phyloP scores from a whole-genome alignment of 2,113 vertebrate species.

The Blennius ocellaris region DNA sequence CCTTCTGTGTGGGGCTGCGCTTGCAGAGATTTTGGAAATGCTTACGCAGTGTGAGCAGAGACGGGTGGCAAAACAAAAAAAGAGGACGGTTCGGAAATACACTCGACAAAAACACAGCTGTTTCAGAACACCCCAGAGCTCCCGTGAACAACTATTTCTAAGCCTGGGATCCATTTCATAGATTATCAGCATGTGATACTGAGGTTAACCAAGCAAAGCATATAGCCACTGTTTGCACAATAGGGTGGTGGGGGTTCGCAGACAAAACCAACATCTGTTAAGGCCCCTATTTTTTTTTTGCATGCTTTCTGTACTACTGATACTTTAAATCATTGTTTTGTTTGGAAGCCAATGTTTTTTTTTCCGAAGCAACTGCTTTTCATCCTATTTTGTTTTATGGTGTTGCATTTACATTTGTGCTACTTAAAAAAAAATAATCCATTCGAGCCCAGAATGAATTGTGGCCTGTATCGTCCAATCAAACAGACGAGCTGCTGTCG shows the following conservation, averaged over 20 bases:
- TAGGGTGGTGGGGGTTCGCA: background rate
- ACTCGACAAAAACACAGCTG: constrained; percentile 26
- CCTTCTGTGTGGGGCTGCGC: constrained; percentile 39
- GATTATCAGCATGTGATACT: constrained; percentile 54
- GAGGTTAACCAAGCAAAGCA: constrained; percentile 44
- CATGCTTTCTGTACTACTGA: background rate
- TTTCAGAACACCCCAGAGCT: constrained; percentile 44
- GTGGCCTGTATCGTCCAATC: background rate
- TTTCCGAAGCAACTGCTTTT: background rate
- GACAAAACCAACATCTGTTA: constrained; percentile 38
- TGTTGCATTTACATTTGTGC: background rate
- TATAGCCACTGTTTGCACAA: constrained; percentile 46
- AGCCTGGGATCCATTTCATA: constrained; percentile 54
- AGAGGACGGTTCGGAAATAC: constrained; percentile 18
- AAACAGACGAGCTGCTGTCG: too few relatives aligned
- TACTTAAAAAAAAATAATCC: background rate
- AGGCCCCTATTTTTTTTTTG: constrained; percentile 20
- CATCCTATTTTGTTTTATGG: background rate
- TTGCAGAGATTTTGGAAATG: constrained; percentile 46
- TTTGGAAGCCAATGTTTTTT: background rate
- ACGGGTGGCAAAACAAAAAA: constrained; percentile 16
- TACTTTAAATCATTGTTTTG: background rate
- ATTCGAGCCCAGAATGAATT: background rate
- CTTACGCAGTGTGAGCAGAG: constrained; percentile 47
- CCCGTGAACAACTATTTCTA: constrained; percentile 30